Conservation (phyloP, 30 jellyfish, hydroid and myxozoan genomes). For the Nemopilema nomurai region DNA sequence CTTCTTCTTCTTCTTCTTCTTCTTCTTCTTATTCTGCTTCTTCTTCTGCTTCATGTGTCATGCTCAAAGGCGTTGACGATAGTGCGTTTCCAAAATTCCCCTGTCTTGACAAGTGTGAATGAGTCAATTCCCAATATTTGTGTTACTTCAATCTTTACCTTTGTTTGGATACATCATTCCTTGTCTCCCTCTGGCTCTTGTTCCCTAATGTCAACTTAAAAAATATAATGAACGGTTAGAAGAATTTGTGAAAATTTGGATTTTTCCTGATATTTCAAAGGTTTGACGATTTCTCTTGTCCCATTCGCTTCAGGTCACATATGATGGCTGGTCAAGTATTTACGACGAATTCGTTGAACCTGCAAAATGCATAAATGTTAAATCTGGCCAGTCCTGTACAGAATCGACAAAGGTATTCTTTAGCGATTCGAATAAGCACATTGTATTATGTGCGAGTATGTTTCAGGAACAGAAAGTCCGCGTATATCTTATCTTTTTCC, state of each 20-base stretch:
- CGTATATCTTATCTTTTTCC: too few relatives aligned
- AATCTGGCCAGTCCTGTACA: slow-evolving; percentile 8
- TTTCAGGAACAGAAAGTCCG: too few relatives aligned
- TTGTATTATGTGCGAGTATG: neutral
- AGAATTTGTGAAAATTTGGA: neutral
- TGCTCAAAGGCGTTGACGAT: too few relatives aligned
- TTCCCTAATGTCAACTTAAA: too few relatives aligned
- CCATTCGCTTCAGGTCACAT: slow-evolving; percentile 23
- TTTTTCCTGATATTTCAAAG: too few relatives aligned
- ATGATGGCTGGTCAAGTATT: slow-evolving; percentile 61
- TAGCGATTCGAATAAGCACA: neutral
- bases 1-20: too few relatives aligned
- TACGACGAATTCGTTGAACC: slow-evolving; percentile 52
- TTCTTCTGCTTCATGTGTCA: too few relatives aligned
- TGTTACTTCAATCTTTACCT: neutral
- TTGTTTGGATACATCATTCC: neutral
- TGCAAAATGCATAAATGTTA: slow-evolving; percentile 19
- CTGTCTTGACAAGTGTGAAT: too few relatives aligned
- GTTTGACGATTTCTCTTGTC: neutral
- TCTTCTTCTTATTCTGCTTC: too few relatives aligned
- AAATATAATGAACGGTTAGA: neutral
- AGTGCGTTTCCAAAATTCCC: too few relatives aligned
- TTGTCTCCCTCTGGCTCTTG: too few relatives aligned
- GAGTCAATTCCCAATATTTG: too few relatives aligned
- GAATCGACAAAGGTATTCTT: slow-evolving; percentile 15